Conservation (phyloP, 2,888 invertebrate species). For the Acrocera orbiculus region DNA sequence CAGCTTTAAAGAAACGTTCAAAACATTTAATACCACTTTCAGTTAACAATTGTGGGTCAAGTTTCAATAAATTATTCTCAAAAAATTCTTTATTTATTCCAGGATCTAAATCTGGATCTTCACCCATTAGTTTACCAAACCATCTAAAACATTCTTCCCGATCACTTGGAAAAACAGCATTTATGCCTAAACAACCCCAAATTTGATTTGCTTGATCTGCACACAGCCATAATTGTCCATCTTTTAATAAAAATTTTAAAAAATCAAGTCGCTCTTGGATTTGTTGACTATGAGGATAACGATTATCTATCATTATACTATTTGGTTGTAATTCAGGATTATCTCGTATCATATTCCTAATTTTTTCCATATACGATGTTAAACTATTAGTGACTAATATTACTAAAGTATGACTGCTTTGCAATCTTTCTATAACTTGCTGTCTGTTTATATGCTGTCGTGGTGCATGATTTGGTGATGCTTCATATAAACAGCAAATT, state of each 20-base stretch:
- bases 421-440: constrained; percentile 75
- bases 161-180: constrained; percentile 79
- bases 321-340: constrained; percentile 61
- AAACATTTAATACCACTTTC: constrained; percentile 90
- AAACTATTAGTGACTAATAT: constrained; percentile 87
- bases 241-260: constrained; percentile 78
- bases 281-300: constrained; percentile 83
- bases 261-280: constrained; percentile 89
- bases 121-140: constrained; percentile 94
- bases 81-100: constrained; percentile 92
- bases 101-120: constrained; percentile 92
- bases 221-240: constrained; percentile 92
- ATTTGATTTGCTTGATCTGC: constrained; percentile 94
- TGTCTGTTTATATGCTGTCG: constrained; percentile 37
- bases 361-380: constrained; percentile 76
- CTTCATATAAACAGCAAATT: constrained; percentile 87
- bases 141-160: constrained; percentile 95
- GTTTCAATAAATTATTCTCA: constrained; percentile 79
- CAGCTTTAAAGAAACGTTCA: constrained; percentile 50
- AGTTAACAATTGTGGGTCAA: constrained; percentile 79
- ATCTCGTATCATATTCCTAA: constrained; percentile 36
- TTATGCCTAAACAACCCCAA: constrained; percentile 90
- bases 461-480: constrained; percentile 30
- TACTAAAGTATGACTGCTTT: constrained; percentile 81
- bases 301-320: constrained; percentile 62